Evolutionary conservation across 2,888 invertebrate species (phyloP).

Genomic region (Alcis repandata): DNA sequence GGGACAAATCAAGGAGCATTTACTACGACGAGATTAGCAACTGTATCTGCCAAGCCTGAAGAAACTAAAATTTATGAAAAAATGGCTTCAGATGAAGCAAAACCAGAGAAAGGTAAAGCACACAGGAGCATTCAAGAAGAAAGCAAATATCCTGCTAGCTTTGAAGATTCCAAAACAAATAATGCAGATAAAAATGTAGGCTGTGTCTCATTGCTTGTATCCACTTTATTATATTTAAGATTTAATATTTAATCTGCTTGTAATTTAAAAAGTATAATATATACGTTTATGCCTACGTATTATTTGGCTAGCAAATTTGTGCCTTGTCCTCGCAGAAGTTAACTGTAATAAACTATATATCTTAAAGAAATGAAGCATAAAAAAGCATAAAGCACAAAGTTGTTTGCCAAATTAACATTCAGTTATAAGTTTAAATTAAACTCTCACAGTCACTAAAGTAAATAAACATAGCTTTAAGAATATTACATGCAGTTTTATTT

Average conservation of each 20-base stretch:
- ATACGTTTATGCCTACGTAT: constrained; percentile 23
- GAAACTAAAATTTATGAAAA: constrained; percentile 64
- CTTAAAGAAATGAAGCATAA: background rate
- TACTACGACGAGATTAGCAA: constrained; percentile 75
- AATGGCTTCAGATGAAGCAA: constrained; percentile 80
- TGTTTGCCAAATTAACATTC: constrained; percentile 46
- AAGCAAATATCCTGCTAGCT: constrained; percentile 27
- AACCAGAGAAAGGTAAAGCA: constrained; percentile 72
- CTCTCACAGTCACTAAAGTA: constrained; percentile 81
- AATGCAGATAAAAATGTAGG: constrained; percentile 55
- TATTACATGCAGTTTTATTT: constrained; percentile 30
- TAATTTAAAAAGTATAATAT: constrained; percentile 53
- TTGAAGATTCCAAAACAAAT: constrained; percentile 46
- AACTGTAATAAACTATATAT: background rate
- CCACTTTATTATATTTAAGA: constrained; percentile 55
- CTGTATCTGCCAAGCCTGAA: constrained; percentile 76
- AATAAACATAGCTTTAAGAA: constrained; percentile 65
- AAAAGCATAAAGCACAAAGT: constrained; percentile 9
- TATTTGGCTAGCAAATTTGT: constrained; percentile 9
- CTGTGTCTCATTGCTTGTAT: constrained; percentile 53
- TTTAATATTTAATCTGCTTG: constrained; percentile 57
- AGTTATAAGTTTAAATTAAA: constrained; percentile 58
- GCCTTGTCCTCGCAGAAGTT: background rate
- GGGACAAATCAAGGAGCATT: constrained; percentile 49
- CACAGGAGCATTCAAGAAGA: constrained; percentile 69